phyloP scores from a whole-genome alignment of 2,888 invertebrate species.

The Saturnia japonica region DNA sequence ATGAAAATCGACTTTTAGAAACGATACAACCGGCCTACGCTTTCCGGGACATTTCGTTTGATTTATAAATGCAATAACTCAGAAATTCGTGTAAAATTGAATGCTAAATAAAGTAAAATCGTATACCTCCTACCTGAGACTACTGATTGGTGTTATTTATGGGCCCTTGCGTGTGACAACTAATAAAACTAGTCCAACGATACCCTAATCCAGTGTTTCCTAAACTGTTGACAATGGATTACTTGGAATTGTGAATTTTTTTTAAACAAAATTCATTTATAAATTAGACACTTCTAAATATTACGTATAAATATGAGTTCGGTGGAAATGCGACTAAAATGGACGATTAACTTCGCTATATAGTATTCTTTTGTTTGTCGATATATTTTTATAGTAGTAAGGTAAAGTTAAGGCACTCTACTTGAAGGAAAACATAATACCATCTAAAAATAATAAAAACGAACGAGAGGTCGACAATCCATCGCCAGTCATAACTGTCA shows the following conservation, averaged over 20 bases:
- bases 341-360: too few species aligned
- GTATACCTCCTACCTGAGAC: neutral
- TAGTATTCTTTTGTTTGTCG: neutral
- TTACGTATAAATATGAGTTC: neutral
- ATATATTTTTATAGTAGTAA: neutral
- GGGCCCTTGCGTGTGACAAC: neutral
- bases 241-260: neutral
- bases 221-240: slow-evolving; percentile 3
- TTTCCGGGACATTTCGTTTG: slow-evolving; percentile 12
- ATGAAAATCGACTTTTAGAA: slow-evolving; percentile 9
- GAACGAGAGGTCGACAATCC: neutral
- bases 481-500: neutral
- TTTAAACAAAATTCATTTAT: neutral
- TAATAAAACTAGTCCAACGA: neutral
- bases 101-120: neutral
- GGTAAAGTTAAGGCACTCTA: neutral
- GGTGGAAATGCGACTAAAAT: neutral
- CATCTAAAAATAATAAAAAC: neutral
- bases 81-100: neutral
- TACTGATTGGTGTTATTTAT: neutral
- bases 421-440: neutral
- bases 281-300: neutral
- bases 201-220: neutral
- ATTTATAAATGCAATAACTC: slow-evolving; percentile 12
- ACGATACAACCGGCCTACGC: neutral